phyloP scores from a whole-genome alignment of 2,113 vertebrate species.

The Taxidea taxus region DNA sequence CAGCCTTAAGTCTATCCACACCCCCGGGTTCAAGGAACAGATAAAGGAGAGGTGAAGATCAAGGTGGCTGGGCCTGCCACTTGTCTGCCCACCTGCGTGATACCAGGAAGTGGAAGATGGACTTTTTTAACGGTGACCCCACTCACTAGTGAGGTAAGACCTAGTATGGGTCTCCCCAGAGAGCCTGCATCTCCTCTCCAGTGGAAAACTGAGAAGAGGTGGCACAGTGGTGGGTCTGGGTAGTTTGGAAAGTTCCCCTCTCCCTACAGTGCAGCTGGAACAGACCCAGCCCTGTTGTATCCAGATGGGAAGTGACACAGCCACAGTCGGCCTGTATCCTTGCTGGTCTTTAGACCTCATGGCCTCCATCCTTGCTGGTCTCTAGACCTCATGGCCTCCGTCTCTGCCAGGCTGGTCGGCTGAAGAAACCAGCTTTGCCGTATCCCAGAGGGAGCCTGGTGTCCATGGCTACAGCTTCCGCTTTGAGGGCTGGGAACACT shows the following conservation, averaged over 20 bases:
- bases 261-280: neutral
- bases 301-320: neutral
- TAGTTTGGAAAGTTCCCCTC: neutral
- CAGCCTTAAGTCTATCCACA: neutral
- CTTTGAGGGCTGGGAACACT: neutral
- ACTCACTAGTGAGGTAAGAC: neutral
- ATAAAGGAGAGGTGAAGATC: neutral
- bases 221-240: neutral
- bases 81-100: neutral
- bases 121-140: neutral
- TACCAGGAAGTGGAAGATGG: neutral
- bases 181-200: neutral
- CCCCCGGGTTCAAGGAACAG: neutral
- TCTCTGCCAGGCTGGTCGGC: neutral
- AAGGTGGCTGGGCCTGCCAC: neutral
- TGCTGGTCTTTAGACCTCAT: neutral
- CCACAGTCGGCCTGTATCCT: neutral
- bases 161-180: neutral
- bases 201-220: neutral
- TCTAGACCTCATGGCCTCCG: neutral
- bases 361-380: neutral
- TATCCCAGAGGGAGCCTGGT: neutral
- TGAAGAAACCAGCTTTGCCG: neutral
- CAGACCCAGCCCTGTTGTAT: rapidly evolving
- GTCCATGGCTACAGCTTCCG: neutral